Evolutionary conservation across 2,888 invertebrate species (phyloP), one percentile per base, ranked within the genome.

Genomic region (Apamea anceps): DNA sequence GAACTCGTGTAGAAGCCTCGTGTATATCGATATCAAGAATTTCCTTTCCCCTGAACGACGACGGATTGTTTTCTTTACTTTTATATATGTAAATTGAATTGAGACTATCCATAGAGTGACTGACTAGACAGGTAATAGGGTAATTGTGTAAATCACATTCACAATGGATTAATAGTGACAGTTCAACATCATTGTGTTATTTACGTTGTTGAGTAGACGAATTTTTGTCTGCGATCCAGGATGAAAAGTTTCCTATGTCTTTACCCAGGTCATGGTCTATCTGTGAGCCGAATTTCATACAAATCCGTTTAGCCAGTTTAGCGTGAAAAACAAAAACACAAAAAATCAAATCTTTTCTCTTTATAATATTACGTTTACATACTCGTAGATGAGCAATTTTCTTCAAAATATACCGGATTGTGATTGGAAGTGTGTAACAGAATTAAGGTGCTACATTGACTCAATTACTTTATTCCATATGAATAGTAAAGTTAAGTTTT

Each of bases 41-140:
- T 45, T 42, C 57, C 32, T 48, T 62, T 37, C 28, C 10, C 32
- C 51, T n/a, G 54, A 45, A 21, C 51, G 32, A 32, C 7, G 5
- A 42, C 42, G 28, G 51, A 48, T 42, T 51, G n/a, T 45, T 81
- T 51, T 81, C 28, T 60, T 54, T 48, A 71, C 51, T 72, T 21
- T 63, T 51, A 42, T 42, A n/a, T n/a, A n/a, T n/a, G 54, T 32
- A 12, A 54, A 54, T 81, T 51, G 10, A 25, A 45, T 73, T 1
- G 54, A 32, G 5, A 45, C 10, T 37, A 32, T 42, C 25, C n/a
- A n/a, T 72, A 62, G 32, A 65, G 13, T 25, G 5, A 13, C 70
- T 70, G 8, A 25, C 25, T 51, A 70, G 48, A 51, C 48, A 48
- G 25, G 57, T 57, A 57, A 25, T 57, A 57, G 10, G 10, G 21